A percentile compares a stretch with the other conserved stretches of the same genome.
Evolutionary conservation across 2,888 invertebrate genomes (phyloP).

Genomic region (Bruchidius siliquastri): DNA sequence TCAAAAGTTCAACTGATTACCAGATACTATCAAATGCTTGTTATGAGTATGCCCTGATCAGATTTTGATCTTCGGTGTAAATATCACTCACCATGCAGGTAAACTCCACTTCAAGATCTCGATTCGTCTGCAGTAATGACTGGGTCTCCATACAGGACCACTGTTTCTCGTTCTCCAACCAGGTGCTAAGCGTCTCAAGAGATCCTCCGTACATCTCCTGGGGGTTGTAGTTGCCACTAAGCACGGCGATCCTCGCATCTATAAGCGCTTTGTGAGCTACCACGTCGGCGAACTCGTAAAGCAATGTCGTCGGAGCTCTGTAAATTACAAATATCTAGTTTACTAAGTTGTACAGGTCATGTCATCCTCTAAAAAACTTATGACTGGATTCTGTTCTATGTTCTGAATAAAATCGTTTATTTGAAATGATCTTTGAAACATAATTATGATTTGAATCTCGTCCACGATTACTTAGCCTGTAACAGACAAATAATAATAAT

Average conservation of each 20-base stretch:
- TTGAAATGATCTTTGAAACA: too few relatives aligned
- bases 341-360: too few relatives aligned
- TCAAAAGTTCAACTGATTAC: too few relatives aligned
- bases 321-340: neutral
- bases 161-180: constrained; percentile 39
- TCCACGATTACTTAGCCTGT: too few relatives aligned
- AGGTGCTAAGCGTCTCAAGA: constrained; percentile 26
- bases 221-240: constrained; percentile 49
- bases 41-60: too few relatives aligned
- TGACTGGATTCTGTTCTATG: too few relatives aligned
- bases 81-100: constrained; percentile 50
- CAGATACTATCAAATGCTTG: too few relatives aligned
- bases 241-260: constrained; percentile 68
- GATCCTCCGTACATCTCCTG: constrained; percentile 21
- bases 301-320: constrained; percentile 47
- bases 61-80: too few relatives aligned
- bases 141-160: constrained; percentile 50
- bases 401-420: too few relatives aligned
- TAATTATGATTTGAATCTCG: too few relatives aligned
- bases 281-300: constrained; percentile 66
- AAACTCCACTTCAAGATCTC: constrained; percentile 62
- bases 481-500: too few relatives aligned
- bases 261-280: constrained; percentile 71
- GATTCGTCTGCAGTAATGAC: constrained; percentile 44
- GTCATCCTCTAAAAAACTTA: too few relatives aligned